Conservation (phyloP, 2,888 invertebrate genomes). For the Chironomus riparius region DNA sequence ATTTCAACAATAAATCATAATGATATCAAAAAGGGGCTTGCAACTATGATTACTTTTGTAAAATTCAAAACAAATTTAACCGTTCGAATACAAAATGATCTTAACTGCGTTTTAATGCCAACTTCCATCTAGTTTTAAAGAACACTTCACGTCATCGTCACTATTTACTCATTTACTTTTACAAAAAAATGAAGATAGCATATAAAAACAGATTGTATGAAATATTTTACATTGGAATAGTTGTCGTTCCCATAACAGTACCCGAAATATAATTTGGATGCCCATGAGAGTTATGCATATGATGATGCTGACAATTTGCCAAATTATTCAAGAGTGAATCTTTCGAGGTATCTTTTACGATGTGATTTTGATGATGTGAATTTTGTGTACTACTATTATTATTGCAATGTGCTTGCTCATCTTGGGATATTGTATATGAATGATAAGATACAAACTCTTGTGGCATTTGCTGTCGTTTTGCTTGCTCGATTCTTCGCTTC, state of each 20-base stretch:
- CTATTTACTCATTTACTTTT: no score
- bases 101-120: no score
- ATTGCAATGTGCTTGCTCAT: slow-evolving; percentile 40
- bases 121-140: no score
- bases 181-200: no score
- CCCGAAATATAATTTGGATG: slow-evolving; percentile 39
- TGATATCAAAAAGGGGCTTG: no score
- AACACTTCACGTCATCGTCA: no score
- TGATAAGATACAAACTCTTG: slow-evolving; percentile 74
- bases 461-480: slow-evolving; percentile 61
- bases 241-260: slow-evolving; percentile 27
- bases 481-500: slow-evolving; percentile 62
- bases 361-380: slow-evolving; percentile 6
- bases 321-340: not conserved
- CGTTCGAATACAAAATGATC: no score
- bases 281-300: slow-evolving; percentile 30
- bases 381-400: not conserved
- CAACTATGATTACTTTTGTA: no score
- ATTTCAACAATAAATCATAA: no score
- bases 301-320: slow-evolving; percentile 25
- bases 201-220: no score
- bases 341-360: not conserved
- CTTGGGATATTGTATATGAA: slow-evolving; percentile 61
- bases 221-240: slow-evolving; percentile 15
- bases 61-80: no score